A percentile compares a stretch with the other conserved stretches of the same genome.
These are phyloP conservation scores for Enteromius mattozi DNA, from an alignment of 2,797 vertebrate genomes.

Conservation along the genomic window DNA sequence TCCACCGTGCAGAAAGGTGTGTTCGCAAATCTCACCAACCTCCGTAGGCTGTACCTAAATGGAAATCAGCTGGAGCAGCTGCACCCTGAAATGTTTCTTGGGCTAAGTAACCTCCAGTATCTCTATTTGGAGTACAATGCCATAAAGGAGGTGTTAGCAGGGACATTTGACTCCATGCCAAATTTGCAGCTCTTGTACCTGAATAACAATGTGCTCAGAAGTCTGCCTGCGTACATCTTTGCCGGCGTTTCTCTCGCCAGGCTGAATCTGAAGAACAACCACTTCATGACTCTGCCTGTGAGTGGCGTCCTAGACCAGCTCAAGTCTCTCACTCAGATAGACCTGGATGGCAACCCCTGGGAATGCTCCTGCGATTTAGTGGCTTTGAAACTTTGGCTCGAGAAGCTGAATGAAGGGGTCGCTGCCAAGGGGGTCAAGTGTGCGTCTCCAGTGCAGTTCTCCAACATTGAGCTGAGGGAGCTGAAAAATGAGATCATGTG, in stretches of 20 bases:
- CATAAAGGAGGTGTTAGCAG: conserved; percentile 94
- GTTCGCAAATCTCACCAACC: conserved; percentile 94
- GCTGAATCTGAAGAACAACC: conserved; percentile 96
- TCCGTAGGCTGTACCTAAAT: conserved; percentile 94
- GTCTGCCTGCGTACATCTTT: conserved; percentile 93
- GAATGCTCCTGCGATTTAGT: conserved; percentile 98
- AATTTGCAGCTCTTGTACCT: conserved; percentile 96
- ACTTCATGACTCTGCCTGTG: conserved; percentile 98
- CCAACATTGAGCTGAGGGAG: conserved; percentile 91
- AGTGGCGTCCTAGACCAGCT: conserved; percentile 97
- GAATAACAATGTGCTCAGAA: conserved; percentile 95
- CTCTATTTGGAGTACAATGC: conserved; percentile 99
- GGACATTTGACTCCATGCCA: conserved; percentile 95
- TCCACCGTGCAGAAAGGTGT: conserved; percentile 87
- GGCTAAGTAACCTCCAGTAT: conserved; percentile 95
- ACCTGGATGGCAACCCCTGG: conserved; percentile 97
- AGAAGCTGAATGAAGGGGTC: conserved; percentile 92
- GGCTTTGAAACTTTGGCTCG: conserved; percentile 95
- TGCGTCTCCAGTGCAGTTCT: conserved; percentile 93
- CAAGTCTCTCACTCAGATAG: conserved; percentile 91
- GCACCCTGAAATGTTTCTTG: conserved; percentile 95
- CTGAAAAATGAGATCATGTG: conserved; percentile 97
- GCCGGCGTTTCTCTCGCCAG: conserved; percentile 90
- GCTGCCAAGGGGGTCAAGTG: conserved; percentile 94
- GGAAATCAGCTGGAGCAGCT: conserved; percentile 95